These are phyloP conservation scores for Halisarca cf. caerulea DNA, from an alignment of 37 sponge, comb jelly and placozoan species.

Conservation along the genomic window DNA sequence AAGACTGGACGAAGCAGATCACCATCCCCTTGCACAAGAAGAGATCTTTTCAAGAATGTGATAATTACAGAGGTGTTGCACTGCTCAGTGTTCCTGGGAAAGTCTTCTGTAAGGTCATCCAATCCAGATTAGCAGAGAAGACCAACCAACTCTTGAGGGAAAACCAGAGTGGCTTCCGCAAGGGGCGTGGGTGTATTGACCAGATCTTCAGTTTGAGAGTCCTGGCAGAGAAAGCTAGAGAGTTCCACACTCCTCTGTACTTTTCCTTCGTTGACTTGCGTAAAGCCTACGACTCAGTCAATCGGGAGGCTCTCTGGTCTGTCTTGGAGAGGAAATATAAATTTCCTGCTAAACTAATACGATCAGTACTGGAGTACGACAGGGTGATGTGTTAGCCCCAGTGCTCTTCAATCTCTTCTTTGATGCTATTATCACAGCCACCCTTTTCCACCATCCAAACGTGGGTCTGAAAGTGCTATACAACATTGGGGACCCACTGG, in stretches of 20 bases:
- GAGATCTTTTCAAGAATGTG: not conserved
- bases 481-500: not conserved
- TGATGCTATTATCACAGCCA: not conserved
- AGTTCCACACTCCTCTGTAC: slow-evolving; percentile 16
- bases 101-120: slow-evolving; percentile 27
- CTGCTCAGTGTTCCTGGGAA: slow-evolving; percentile 23
- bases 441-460: not conserved
- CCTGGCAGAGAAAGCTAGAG: slow-evolving; percentile 16
- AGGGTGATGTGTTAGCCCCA: slow-evolving; percentile 8
- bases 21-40: slow-evolving; percentile 18
- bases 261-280: slow-evolving; percentile 12
- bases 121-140: not conserved
- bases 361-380: not conserved
- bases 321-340: not conserved
- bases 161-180: slow-evolving; percentile 47
- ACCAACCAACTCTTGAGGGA: not conserved
- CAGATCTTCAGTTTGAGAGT: slow-evolving; percentile 26
- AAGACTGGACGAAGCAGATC: not conserved
- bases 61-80: slow-evolving; percentile 19
- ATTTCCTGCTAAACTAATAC: not conserved
- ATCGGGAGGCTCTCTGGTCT: not conserved
- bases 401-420: slow-evolving; percentile 27
- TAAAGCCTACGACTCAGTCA: slow-evolving; percentile 17
- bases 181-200: slow-evolving; percentile 19
- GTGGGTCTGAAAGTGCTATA: not conserved